Evolutionary conservation across 2,113 vertebrate species (phyloP).

Genomic region (Calypte anna): DNA sequence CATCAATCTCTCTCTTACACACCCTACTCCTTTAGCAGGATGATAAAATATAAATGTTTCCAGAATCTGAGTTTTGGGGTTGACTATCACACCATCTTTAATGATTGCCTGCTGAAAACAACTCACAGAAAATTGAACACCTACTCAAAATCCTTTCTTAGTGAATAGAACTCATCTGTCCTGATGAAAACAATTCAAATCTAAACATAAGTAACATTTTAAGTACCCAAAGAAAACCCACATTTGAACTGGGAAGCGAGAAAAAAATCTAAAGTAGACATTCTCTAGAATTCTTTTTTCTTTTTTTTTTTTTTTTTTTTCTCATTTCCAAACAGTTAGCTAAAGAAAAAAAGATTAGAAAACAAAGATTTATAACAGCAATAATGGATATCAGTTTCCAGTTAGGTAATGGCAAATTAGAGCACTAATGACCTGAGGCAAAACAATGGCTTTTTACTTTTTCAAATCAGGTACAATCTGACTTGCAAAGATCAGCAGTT

Average conservation of each 20-base stretch:
- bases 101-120: neutral
- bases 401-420: slow-evolving; percentile 47
- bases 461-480: slow-evolving; percentile 10
- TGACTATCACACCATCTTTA: slow-evolving; percentile 6
- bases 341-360: neutral
- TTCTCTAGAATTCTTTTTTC: neutral
- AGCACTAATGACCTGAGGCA: slow-evolving; percentile 30
- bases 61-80: slow-evolving; percentile 11
- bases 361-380: neutral
- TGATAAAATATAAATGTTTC: neutral
- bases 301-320: neutral
- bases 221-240: neutral
- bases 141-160: neutral
- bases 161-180: neutral
- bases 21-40: neutral
- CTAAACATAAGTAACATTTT: neutral
- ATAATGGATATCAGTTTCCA: neutral
- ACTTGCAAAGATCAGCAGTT: slow-evolving; percentile 28
- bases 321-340: neutral
- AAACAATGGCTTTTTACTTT: slow-evolving; percentile 31
- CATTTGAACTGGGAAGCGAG: neutral
- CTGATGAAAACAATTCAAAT: neutral
- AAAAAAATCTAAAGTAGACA: neutral
- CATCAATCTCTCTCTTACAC: neutral
- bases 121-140: neutral